Evolutionary conservation across 2,888 invertebrate species (phyloP).

Genomic region (Lordiphosa fenestrarum): DNA sequence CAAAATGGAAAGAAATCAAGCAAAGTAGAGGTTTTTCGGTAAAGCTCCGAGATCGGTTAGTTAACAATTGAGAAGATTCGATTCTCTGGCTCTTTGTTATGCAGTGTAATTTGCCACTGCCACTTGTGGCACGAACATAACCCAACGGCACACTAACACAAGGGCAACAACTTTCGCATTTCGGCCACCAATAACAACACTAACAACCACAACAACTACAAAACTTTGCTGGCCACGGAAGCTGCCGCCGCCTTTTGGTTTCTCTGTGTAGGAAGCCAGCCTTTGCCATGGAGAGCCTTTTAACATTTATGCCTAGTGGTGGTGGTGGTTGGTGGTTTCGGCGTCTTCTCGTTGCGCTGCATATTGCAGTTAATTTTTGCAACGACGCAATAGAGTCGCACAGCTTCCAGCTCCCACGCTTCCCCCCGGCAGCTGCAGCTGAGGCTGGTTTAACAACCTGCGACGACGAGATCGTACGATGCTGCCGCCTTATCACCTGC

Average conservation of each 20-base stretch:
- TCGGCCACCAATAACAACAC: slow-evolving; percentile 50
- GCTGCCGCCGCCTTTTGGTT: slow-evolving; percentile 20
- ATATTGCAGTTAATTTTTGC: slow-evolving; percentile 68
- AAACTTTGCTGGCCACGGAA: slow-evolving; percentile 37
- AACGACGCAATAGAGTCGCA: slow-evolving; percentile 68
- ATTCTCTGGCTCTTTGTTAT: slow-evolving; percentile 15
- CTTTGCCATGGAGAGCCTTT: slow-evolving; percentile 54
- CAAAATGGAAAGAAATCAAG: too few species aligned
- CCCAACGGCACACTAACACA: slow-evolving; percentile 54
- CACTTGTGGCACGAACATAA: slow-evolving; percentile 60
- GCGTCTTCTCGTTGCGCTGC: slow-evolving; percentile 10
- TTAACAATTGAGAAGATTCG: too few species aligned
- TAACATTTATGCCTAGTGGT: slow-evolving; percentile 54
- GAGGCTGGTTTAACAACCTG: slow-evolving; percentile 68
- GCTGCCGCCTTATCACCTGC: slow-evolving; percentile 35
- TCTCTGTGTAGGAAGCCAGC: slow-evolving; percentile 33
- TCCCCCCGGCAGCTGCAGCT: slow-evolving; percentile 23
- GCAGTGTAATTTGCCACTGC: slow-evolving; percentile 54
- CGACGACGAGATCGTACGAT: slow-evolving; percentile 18
- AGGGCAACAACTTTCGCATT: slow-evolving; percentile 72
- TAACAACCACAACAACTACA: slow-evolving; percentile 33
- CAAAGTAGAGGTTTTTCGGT: too few species aligned
- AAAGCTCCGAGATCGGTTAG: too few species aligned
- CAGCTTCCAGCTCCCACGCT: slow-evolving; percentile 49
- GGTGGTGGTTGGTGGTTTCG: slow-evolving; percentile 12